Evolutionary conservation across 2,113 vertebrate genomes (phyloP), one percentile per base, ranked within the genome.

Genomic region (Maccullochella peelii): DNA sequence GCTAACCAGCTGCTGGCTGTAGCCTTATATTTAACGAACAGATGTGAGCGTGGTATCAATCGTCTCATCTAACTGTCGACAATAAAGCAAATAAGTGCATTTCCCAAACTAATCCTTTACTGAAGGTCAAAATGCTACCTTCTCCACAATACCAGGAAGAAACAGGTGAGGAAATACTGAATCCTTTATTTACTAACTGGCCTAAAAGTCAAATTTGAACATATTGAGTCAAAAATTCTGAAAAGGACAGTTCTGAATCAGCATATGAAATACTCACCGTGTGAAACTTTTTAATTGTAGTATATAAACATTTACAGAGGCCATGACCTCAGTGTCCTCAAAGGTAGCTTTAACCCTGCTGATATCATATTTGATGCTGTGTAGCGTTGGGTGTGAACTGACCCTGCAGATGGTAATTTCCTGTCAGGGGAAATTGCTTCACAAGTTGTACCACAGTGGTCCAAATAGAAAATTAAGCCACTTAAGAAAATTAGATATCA

Each of bases 341-440:
- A 20, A 80, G 21, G 44, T 11, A 50, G 42, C 47, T 47, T 5
- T 14, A 50, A 7, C 23, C 27, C 15, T 33, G 36, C 79, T 77
- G 52, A 77, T 76, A 59, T 73, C 82, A 58, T 44, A 86, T 80
- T 50, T 71, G 71, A 73, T 42, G 12, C 38, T 36, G 54, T 66
- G 74, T 27, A 21, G 73, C 36, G 61, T 20, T 52, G 9, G 71
- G 15, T 57, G 61, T 70, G 52, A 80, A 33, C 33, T 80, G 85
- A 89, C 79, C 80, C 73, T 85, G 72, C 40, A 2, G n/a, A 69
- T 54, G 30, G 61, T 84, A 73, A 92, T 92, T 90, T 94, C 86
- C 90, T 90, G 86, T 76, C 52, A 16, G 52, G 38, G 83, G 81
- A 91, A 89, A 90, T 87, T 80, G 76, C 78, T 77, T 82, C 80